phyloP scores from a whole-genome alignment of 2,797 vertebrate species.

The Amphiprion clarkii region DNA sequence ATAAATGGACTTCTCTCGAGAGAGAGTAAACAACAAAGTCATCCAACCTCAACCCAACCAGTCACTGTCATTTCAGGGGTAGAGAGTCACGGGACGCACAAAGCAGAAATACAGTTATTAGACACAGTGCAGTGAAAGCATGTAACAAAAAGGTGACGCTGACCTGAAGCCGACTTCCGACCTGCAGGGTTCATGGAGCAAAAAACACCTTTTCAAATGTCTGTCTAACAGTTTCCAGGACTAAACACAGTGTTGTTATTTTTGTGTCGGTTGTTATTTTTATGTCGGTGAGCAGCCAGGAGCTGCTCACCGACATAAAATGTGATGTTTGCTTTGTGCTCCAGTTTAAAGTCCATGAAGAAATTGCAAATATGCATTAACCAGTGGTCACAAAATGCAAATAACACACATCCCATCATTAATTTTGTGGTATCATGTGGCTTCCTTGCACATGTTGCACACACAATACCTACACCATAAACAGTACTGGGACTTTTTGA shows the following conservation, averaged over 20 bases:
- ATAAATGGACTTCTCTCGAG: slow-evolving; percentile 73
- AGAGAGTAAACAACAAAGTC: slow-evolving; percentile 77
- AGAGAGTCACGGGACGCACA: slow-evolving; percentile 49
- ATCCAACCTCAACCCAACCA: slow-evolving; percentile 65
- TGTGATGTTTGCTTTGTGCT: too few species aligned
- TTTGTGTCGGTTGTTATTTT: too few species aligned
- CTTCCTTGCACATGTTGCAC: too few species aligned
- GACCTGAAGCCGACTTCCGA: not conserved
- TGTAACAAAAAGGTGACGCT: slow-evolving; percentile 16
- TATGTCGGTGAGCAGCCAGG: too few species aligned
- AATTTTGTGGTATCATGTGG: too few species aligned
- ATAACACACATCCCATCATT: too few species aligned
- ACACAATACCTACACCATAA: too few species aligned
- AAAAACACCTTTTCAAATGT: slow-evolving; percentile 2
- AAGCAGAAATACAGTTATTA: slow-evolving; percentile 48
- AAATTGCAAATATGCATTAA: too few species aligned
- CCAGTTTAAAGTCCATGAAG: too few species aligned
- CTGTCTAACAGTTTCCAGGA: not conserved
- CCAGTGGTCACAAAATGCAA: too few species aligned
- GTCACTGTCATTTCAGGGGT: slow-evolving; percentile 63
- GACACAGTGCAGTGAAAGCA: slow-evolving; percentile 27
- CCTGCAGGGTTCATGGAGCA: not conserved
- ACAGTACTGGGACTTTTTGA: too few species aligned
- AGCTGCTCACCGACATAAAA: too few species aligned
- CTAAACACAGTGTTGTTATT: not conserved